phyloP scores from a whole-genome alignment of 2,797 vertebrate genomes.

The Synanceia verrucosa region DNA sequence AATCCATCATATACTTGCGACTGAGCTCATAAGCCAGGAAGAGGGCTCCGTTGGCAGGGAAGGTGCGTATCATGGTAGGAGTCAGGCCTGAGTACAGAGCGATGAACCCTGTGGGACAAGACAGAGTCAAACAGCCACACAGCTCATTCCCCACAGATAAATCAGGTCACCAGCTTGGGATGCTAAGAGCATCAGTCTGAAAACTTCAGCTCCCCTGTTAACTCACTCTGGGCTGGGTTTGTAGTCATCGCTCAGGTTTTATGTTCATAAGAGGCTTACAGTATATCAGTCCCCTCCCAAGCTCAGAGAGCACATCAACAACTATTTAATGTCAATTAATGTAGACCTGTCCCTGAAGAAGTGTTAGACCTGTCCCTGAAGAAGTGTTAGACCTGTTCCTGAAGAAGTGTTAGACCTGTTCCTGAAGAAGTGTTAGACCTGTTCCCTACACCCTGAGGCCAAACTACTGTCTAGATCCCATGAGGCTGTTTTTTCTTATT shows the following conservation, averaged over 20 bases:
- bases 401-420: no score
- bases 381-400: no score
- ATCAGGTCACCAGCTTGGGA: neutral
- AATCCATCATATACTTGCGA: constrained; percentile 90
- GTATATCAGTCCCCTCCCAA: neutral
- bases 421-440: neutral
- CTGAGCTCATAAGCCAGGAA: constrained; percentile 92
- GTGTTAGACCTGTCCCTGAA: no score
- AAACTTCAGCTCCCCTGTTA: neutral
- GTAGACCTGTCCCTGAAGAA: no score
- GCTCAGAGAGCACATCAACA: no score
- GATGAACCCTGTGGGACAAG: constrained; percentile 79
- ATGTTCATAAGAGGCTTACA: no score
- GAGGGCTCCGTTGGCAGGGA: constrained; percentile 92
- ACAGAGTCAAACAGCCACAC: constrained; percentile 12
- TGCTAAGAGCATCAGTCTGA: neutral
- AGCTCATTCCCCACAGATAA: constrained; percentile 7
- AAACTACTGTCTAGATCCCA: neutral
- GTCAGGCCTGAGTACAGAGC: constrained; percentile 93
- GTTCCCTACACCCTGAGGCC: neutral
- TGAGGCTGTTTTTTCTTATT: neutral
- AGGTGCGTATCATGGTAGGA: constrained; percentile 93
- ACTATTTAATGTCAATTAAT: no score
- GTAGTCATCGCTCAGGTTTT: neutral
- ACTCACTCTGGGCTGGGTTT: neutral